Evolutionary conservation across 2,797 vertebrate species (phyloP), one percentile per base, ranked within the genome.

Genomic region (Mycteria americana): DNA sequence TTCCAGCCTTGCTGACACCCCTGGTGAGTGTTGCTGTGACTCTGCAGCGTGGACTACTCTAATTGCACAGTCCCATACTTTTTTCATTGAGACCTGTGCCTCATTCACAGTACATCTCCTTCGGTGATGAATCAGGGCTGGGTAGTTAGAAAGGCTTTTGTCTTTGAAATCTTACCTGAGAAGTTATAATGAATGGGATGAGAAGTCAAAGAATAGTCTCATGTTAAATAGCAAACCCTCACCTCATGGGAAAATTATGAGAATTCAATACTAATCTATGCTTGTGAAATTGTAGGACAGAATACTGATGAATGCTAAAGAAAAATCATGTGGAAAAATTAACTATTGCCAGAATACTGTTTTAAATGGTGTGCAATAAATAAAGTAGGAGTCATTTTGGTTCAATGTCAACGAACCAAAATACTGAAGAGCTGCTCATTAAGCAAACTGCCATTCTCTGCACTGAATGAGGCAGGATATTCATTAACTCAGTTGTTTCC

Each of bases 21-120:
- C 43, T 53, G n/a, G 24, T 60, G 80, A 35, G 31, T 22, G 28
- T 18, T 48, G 51, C 13, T 57, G 37, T 7, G 53, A 15, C 31
- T n/a, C 35, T 76, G 48, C 23, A 15, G 23, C 2, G 0, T 13
- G 16, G 35, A 7, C 39, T n/a, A 4, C 9, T n/a, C 4, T 2
- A 23, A n/a, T 23, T 35, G 27, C 27, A 15, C 13, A n/a, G 1
- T 68, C 22, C 28, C 8, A 1, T 25, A 10, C 9, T 10, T 39
- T 7, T 25, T 43, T 30, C 18, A 1, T 5, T 0, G 12, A 23
- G 27, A 53, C 31, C 13, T 45, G 7, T 41, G 35, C 23, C 63
- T 39, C 7, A 1, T 43, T 72, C 33, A 11, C 22, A 48, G 48
- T 51, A 43, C 0, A 1, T 35, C 7, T 64, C 10, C 35, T 37